Evolutionary conservation across 2,113 vertebrate species (phyloP).

Genomic region (Mesembrinibis cayennensis): DNA sequence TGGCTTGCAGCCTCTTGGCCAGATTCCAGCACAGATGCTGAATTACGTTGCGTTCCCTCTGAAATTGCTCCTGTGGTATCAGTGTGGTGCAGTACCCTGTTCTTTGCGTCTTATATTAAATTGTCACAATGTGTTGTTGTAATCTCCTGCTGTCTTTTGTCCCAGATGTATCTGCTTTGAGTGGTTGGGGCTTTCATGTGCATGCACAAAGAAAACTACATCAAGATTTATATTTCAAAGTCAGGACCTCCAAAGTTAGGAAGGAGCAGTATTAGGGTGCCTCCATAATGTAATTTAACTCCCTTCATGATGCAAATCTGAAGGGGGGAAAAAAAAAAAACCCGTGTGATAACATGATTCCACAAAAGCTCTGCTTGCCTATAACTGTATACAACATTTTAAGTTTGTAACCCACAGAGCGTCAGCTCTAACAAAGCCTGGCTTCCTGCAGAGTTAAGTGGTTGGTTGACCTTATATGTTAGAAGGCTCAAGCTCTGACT

Average conservation of each 20-base stretch:
- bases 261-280: slow-evolving; percentile 8
- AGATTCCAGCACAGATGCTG: slow-evolving; percentile 33
- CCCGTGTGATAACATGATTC: background rate
- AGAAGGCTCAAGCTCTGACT: slow-evolving; percentile 42
- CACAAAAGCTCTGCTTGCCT: slow-evolving; percentile 43
- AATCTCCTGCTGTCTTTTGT: slow-evolving; percentile 54
- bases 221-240: slow-evolving; percentile 56
- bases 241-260: slow-evolving; percentile 25
- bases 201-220: slow-evolving; percentile 52
- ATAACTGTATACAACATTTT: slow-evolving; percentile 25
- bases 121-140: slow-evolving; percentile 48
- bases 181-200: slow-evolving; percentile 40
- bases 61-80: slow-evolving; percentile 32
- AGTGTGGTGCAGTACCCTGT: slow-evolving; percentile 18
- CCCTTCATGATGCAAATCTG: slow-evolving; percentile 10
- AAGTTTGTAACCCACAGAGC: slow-evolving; percentile 43
- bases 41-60: background rate
- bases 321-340: background rate
- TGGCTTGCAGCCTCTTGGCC: slow-evolving; percentile 21
- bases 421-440: slow-evolving; percentile 47
- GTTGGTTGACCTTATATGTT: slow-evolving; percentile 49
- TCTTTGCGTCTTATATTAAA: slow-evolving; percentile 7
- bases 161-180: slow-evolving; percentile 50
- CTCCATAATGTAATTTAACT: background rate
- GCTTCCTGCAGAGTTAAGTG: slow-evolving; percentile 57